Evolutionary conservation across 2,113 vertebrate genomes (phyloP).

Genomic region (Ptyas mucosa): DNA sequence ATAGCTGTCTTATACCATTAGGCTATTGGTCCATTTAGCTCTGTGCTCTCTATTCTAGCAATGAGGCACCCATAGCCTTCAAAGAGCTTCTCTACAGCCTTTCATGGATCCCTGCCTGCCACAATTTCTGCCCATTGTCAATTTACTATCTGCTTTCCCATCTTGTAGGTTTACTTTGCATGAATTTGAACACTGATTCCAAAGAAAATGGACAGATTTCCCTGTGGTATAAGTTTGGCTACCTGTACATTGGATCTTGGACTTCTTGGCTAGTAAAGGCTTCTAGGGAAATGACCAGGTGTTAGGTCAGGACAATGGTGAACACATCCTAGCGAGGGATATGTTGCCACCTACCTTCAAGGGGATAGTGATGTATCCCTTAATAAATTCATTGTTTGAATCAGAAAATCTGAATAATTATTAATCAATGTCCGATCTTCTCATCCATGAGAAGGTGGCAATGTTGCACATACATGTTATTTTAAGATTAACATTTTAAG

Average conservation of each 20-base stretch:
- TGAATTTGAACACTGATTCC: not conserved
- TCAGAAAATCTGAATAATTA: not conserved
- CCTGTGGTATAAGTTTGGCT: not conserved
- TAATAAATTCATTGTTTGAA: not conserved
- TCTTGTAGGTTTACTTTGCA: not conserved
- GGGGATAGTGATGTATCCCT: not conserved
- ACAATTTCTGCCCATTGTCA: not conserved
- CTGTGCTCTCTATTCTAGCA: not conserved
- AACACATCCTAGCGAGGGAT: not conserved
- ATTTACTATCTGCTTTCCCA: not conserved
- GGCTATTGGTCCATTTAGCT: not conserved
- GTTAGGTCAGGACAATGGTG: not conserved
- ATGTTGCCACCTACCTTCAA: not conserved
- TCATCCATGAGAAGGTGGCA: not conserved
- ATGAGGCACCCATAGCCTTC: not conserved
- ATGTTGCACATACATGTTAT: not conserved
- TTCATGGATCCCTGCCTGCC: not conserved
- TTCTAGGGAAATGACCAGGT: not conserved
- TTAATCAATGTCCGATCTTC: not conserved
- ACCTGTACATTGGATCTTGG: not conserved
- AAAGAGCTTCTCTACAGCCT: not conserved
- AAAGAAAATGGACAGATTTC: not conserved
- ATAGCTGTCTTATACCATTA: not conserved
- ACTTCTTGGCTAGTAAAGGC: not conserved
- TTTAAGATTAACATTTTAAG: not conserved